Base-by-base conservation (phyloP, 1,140 invertebrate species). In the Scylla paramamosain region DNA sequence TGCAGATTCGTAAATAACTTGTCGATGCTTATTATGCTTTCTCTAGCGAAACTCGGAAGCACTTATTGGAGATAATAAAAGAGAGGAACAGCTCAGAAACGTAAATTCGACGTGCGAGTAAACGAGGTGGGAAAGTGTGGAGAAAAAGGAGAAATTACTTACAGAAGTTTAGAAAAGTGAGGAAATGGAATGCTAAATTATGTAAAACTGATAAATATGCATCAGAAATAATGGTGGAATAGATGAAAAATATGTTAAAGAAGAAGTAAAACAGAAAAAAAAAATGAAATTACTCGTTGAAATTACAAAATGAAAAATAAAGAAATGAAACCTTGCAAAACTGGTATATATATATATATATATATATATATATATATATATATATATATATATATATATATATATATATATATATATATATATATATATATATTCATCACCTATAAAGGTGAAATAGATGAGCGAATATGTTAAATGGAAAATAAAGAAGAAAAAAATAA, bases 281-380 rank as follows among this genome's bases (percentile, higher is more conserved):
- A n/a, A 77, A n/a, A 77, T n/a, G 39, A 39, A 39, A 39, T 39
- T 39, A 39, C 6, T 1, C 39, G 39, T 39, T 39, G 39, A 39
- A 39, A 6, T 6, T 39, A 39, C 39, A 39, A 39, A 39, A 39
- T 39, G 39, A 39, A 39, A 39, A 6, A 39, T 39, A 39, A 39
- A 6, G 39, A 39, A 39, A 39, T 39, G 39, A 39, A 82, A 82
- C 7, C 7, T 3, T 82, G 7, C 7, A 82, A 25, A 82, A 25
- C 20, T 82, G 28, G 20, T 82, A 82, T 82, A 82, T 82, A 82
- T 7, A 82, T 82, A 77, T 77, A 77, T 77, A 77, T 77, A 77
- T 77, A 77, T 77, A 77, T 77, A 77, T 77, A 77, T 77, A 77
- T 77, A 77, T 77, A 77, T 77, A 77, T 77, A 77, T 77, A 77